These are phyloP conservation scores for Lamprologus callipterus DNA, from an alignment of 2,113 vertebrate genomes.

Conservation along the genomic window DNA sequence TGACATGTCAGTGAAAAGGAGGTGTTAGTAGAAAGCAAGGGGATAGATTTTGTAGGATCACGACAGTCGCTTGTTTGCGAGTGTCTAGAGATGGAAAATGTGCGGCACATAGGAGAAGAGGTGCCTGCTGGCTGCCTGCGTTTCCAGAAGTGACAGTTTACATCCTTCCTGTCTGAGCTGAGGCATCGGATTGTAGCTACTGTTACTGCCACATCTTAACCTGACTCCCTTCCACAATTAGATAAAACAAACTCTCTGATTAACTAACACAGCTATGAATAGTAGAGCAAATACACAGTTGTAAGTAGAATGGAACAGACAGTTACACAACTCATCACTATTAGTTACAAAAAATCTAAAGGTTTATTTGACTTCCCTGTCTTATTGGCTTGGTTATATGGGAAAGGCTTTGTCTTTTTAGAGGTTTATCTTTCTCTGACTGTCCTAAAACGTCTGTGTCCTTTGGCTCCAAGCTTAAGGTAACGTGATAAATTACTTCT, in stretches of 20 bases:
- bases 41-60: neutral
- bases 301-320: neutral
- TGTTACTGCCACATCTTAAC: slow-evolving; percentile 6
- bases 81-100: neutral
- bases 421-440: neutral
- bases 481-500: neutral
- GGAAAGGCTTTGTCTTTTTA: neutral
- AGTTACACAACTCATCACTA: neutral
- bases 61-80: neutral
- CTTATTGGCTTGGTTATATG: neutral
- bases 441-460: accelerated
- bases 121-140: slow-evolving; percentile 32
- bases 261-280: neutral
- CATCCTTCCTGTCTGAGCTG: slow-evolving; percentile 41
- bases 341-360: neutral
- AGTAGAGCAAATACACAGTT: neutral
- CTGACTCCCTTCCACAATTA: neutral
- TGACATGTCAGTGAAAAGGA: neutral
- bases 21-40: neutral
- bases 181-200: neutral
- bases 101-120: neutral
- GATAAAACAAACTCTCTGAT: neutral
- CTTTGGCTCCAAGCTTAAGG: neutral
- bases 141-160: slow-evolving; percentile 14
- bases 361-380: accelerated